phyloP scores from a whole-genome alignment of 2,888 invertebrate genomes.

The Lycaena phlaeas region DNA sequence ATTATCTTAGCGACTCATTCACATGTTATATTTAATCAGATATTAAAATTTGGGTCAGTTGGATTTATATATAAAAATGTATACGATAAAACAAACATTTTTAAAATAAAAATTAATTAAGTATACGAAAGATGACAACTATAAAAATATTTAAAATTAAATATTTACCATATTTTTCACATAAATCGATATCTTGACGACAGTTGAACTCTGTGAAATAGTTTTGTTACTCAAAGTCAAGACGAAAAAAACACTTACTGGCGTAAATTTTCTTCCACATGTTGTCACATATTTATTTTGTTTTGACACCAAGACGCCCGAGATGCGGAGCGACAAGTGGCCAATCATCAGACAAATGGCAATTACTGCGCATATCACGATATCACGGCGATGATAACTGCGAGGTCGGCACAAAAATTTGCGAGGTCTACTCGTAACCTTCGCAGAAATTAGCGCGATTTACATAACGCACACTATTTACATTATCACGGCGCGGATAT shows the following conservation, averaged over 20 bases:
- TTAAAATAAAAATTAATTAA: too few species aligned
- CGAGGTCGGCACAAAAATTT: slow-evolving; percentile 58
- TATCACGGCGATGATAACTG: slow-evolving; percentile 58
- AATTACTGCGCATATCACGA: slow-evolving; percentile 53
- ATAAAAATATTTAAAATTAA: too few species aligned
- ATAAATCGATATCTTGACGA: too few species aligned
- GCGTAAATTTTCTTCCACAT: slow-evolving; percentile 37
- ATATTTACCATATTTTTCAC: too few species aligned
- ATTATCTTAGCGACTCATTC: too few species aligned
- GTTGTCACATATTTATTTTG: slow-evolving; percentile 6
- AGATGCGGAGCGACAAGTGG: slow-evolving; percentile 34
- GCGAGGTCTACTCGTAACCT: slow-evolving; percentile 55
- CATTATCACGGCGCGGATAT: slow-evolving; percentile 18
- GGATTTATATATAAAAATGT: too few species aligned
- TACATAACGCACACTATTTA: slow-evolving; percentile 40
- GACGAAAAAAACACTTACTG: slow-evolving; percentile 26
- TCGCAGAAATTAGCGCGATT: slow-evolving; percentile 62
- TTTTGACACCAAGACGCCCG: slow-evolving; percentile 28
- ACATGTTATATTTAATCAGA: too few species aligned
- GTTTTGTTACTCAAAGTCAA: too few species aligned
- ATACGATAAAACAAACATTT: too few species aligned
- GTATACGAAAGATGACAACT: too few species aligned
- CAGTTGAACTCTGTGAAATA: too few species aligned
- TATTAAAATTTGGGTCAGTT: too few species aligned
- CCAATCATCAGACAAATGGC: slow-evolving; percentile 42